Evolutionary conservation across 2,797 vertebrate genomes (phyloP), one percentile per base, ranked within the genome.

Genomic region (Typhlichthys subterraneus): DNA sequence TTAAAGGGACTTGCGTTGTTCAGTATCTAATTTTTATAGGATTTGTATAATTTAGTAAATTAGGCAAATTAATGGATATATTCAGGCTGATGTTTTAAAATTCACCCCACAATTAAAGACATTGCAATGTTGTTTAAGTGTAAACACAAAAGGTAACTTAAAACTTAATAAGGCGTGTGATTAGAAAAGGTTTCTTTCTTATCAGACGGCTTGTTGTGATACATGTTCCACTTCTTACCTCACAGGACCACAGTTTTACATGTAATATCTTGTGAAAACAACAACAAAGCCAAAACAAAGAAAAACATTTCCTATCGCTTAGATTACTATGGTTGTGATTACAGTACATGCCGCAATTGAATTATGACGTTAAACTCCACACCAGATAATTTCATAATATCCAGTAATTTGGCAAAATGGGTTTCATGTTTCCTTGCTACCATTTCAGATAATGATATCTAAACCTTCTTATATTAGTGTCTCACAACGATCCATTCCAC

Each of bases 1-100:
- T 73, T 69, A 72, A 31, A 53, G 42, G 23, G 77, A 61, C 63
- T 80, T 72, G 46, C 51, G 23, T 50, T 62, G 56, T 23, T 23
- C 23, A 23, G 23, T 45, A 38, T 54, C 14, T 50, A 13, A 60
- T 49, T 67, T 54, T 23, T n/a, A 45, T 15, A 33, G 29, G 19
- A 45, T 59, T 66, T 58, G 29, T 57, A 46, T 19, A 9, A 51
- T 51, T 51, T 17, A 8, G 7, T 51, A 11, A 15, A 23, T 29
- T 53, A 45, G 53, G 9, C n/a, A 13, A 13, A 15, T 64, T 57
- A 23, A 6, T 33, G 12, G 2, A 47, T 66, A 53, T 67, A 70
- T 54, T 33, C 51, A 5, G 15, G 58, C 33, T 2, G 65, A 53
- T 23, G 57, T 4, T 57, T 31, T 12, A 5, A 53, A 29, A 14